Percentiles rank a stretch among this genome's conserved stretches.
Conservation (phyloP, 2,888 invertebrate genomes). For the Notodonta ziczac region DNA sequence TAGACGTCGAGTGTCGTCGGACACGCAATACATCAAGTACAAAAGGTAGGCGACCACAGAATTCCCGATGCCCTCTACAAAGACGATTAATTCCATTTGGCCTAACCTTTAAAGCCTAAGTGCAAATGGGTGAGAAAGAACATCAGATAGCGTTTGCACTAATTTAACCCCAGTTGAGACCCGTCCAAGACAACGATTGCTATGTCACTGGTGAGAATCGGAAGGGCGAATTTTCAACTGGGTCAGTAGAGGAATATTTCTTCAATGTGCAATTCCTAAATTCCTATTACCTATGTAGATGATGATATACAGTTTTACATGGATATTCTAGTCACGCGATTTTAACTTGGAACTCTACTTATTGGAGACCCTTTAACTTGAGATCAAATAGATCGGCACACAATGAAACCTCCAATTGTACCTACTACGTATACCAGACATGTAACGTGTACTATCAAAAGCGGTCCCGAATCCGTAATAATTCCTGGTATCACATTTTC, state of each 20-base stretch:
- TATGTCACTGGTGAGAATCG: not conserved
- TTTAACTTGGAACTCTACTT: not conserved
- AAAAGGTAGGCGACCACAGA: slow-evolving; percentile 11
- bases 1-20: too few species aligned
- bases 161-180: slow-evolving; percentile 5
- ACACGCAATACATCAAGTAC: not conserved
- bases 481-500: not conserved
- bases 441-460: not conserved
- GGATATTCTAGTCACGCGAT: not conserved
- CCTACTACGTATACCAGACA: not conserved
- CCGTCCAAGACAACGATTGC: not conserved
- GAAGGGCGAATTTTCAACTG: too few species aligned
- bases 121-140: slow-evolving; percentile 6
- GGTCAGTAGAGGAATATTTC: too few species aligned
- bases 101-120: slow-evolving; percentile 5
- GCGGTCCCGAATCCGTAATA: not conserved
- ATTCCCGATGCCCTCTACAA: slow-evolving; percentile 12
- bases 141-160: slow-evolving; percentile 8
- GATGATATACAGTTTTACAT: too few species aligned
- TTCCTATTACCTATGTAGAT: too few species aligned
- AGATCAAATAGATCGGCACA: not conserved
- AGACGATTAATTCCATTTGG: slow-evolving; percentile 19
- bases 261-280: too few species aligned
- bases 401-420: not conserved
- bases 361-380: not conserved